Evolutionary conservation across 2,797 vertebrate species (phyloP), one percentile per base, ranked within the genome.

Genomic region (Acanthornis magna): DNA sequence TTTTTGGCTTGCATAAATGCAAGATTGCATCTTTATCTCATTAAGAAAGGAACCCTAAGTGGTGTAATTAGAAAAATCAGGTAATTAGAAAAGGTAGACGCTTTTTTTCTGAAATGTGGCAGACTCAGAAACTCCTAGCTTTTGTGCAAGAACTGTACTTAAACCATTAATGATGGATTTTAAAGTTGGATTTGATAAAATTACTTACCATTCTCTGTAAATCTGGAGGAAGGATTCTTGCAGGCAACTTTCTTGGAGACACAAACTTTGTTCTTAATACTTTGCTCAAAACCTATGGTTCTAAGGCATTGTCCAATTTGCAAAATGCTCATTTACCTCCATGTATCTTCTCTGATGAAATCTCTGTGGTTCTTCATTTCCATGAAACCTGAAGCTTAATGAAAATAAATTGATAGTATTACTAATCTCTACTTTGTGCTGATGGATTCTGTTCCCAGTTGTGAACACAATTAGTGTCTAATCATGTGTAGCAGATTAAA

Each of bases 321-420:
- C 57, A 94, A 79, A 85, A 83, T 54, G 48, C 20, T 66, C 3
- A 1, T 80, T 91, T 80, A 50, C 72, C 12, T 80, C 18, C 20
- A 6, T 5, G 9, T 60, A 42, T 42, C 62, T 92, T 92, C 50
- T 66, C 50, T 75, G 62, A 50, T 13, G 55, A 85, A 75, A 78
- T 89, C 47, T 74, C 67, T 16, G 23, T 51, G 23, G 43, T 45
- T 87, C 38, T 77, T 80, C 5, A 40, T 81, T 89, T 93, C 66
- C 73, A 57, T 73, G 85, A 94, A 91, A 86, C 26, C 42, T 38
- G 66, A 91, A 83, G 55, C 32, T 88, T 88, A 89, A 75, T 11
- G 84, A 73, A 96, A 95, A 82, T n/a, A 92, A 91, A 96, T 9
- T 50, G 48, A 83, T 82, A 72, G 72, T 26, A 83, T 92, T 91